Base-by-base conservation (phyloP, 2,888 invertebrate species). In the Dicroscelio sp. region DNA sequence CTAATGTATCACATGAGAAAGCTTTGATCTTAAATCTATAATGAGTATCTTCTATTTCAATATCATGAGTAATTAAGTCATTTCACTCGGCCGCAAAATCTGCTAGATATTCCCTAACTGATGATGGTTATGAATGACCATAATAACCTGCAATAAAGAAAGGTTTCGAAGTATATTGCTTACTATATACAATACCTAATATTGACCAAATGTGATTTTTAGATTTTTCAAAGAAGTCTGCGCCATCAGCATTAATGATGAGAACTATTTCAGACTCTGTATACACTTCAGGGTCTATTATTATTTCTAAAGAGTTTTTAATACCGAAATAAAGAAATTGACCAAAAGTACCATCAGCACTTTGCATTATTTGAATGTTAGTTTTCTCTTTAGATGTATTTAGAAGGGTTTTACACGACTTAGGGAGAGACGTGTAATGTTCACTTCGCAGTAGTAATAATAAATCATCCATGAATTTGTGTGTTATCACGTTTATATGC, bases 201-300 rank as follows among this genome's bases (percentile, higher is more conserved):
- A 69, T 79, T 5, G 84, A 35, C 92, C 91, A 91, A 17, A 89
- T 76, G 43, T 89, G 80, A 17, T 67, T 80, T 38, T 38, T 38
- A 4, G 91, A 82, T 27, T 80, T 86, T 5, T 90, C 71, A 35
- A 48, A 90, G 43, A 91, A 27, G 17, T 78, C 82, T 3, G 91
- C 60, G 4, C 91, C 92, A 69, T 93, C 93, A 25, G 87, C 33
- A 48, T 92, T 83, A 5, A 93, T 30, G 27, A 88, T 31, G 27
- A 90, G 43, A 43, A 10, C 20, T 27, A 90, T 90, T 52, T 43
- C 65, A n/a, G 75, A 48, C 82, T 92, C 90, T 14, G 35, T 71
- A 67, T 78, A 92, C 17, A 75, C 30, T 14, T 60, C 27, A n/a
- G 80, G 83, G 38, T 55, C 55, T 65, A 87, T 84, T 30, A 83